Evolutionary conservation across 2,113 vertebrate species (phyloP).

Genomic region (Phalacrocorax brasilianus): DNA sequence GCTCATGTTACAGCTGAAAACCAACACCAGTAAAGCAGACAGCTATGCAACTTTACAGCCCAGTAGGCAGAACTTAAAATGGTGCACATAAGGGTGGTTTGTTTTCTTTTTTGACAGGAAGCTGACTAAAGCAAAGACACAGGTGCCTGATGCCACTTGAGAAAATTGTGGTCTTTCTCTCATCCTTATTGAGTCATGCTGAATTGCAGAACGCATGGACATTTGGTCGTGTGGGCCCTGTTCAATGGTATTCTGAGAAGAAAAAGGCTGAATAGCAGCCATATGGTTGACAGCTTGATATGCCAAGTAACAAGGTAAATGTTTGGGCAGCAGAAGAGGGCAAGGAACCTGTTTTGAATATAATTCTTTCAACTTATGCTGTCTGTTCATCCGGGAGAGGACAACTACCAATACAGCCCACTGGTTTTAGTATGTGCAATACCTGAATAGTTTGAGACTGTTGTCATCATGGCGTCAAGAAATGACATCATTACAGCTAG

Average conservation of each 20-base stretch:
- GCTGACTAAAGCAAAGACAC: neutral
- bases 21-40: neutral
- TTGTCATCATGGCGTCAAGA: neutral
- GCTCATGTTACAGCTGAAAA: neutral
- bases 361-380: neutral
- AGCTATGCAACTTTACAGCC: neutral
- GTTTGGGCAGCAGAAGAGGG: slow-evolving; percentile 40
- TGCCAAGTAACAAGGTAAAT: slow-evolving; percentile 56
- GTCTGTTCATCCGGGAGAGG: neutral
- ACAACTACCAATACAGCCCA: neutral
- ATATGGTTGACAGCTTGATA: slow-evolving; percentile 72
- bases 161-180: slow-evolving; percentile 27
- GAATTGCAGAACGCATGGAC: slow-evolving; percentile 52
- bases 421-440: neutral
- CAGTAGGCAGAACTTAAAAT: neutral
- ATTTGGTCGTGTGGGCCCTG: slow-evolving; percentile 68
- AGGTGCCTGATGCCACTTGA: neutral
- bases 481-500: neutral
- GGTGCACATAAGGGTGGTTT: neutral
- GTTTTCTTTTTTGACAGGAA: neutral
- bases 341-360: slow-evolving; percentile 11
- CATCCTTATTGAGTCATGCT: slow-evolving; percentile 1
- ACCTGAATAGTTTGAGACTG: neutral
- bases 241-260: slow-evolving; percentile 37
- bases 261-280: slow-evolving; percentile 67